Percentiles rank a stretch among this genome's conserved stretches.
These are phyloP conservation scores for Gephyroberyx darwinii DNA, from an alignment of 2,797 vertebrate genomes.

Conservation along the genomic window DNA sequence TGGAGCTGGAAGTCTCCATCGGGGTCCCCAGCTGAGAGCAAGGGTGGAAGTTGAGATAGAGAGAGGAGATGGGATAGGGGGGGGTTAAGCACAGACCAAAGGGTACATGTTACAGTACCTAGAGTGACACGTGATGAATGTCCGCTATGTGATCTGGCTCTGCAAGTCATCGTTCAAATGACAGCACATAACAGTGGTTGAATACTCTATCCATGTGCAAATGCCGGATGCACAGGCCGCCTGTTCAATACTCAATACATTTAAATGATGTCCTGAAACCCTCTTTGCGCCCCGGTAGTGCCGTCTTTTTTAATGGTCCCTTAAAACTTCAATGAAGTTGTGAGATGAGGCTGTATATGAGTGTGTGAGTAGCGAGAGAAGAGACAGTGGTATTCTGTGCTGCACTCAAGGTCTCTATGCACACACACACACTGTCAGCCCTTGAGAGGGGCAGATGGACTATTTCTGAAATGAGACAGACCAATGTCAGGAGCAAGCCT, in stretches of 20 bases:
- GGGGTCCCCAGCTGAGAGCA: slow-evolving; percentile 86
- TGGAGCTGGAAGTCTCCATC: slow-evolving; percentile 89
- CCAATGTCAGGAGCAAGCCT: slow-evolving; percentile 7
- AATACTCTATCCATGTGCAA: no score
- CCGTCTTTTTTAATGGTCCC: no score
- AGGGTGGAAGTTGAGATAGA: background rate
- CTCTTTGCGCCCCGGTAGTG: no score
- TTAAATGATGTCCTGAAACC: no score
- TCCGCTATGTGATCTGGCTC: no score
- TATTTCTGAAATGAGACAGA: slow-evolving; percentile 39
- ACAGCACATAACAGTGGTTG: no score
- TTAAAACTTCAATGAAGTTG: slow-evolving; percentile 1
- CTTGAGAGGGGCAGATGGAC: background rate
- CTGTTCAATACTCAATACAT: no score
- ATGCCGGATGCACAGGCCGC: no score
- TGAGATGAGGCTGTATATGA: background rate
- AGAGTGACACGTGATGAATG: no score
- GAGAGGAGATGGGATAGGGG: background rate
- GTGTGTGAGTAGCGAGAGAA: slow-evolving; percentile 14
- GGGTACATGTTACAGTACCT: no score
- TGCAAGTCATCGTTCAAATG: no score
- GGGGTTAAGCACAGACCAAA: no score
- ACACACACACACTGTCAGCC: background rate
- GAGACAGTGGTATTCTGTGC: slow-evolving; percentile 10
- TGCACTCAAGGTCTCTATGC: slow-evolving; percentile 54